Evolutionary conservation across 2,888 invertebrate species (phyloP), one percentile per base, ranked within the genome.

Genomic region (Drosophila stalkeri): DNA sequence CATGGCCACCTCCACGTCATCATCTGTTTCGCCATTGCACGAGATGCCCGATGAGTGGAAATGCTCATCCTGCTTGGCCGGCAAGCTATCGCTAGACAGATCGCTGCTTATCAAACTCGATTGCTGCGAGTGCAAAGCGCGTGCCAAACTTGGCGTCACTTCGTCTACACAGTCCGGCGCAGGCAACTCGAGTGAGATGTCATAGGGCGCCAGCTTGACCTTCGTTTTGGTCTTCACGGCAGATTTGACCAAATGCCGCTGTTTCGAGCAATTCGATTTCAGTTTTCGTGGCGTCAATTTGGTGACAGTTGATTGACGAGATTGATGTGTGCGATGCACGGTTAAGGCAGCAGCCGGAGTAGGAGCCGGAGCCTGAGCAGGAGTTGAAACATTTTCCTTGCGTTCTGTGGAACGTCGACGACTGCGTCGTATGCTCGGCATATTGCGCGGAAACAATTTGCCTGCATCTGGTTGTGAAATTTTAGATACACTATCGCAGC

Each of bases 371-470:
- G 60, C 61, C 12, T 56, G 62, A 33, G 47, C 23, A 20, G 27
- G n/a, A 52, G 41, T 52, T 0, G 55, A n/a, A 39, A 61, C 51
- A 7, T 59, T 12, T 47, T 78, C 86, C 72, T 66, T 64, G 20
- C 73, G 59, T 33, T 80, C 75, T 3, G 72, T 65, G 11, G 73
- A 70, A 5, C 85, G 70, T 3, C 91, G 80, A 0, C 92, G 91
- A 71, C 92, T 92, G 20, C 92, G 83, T 11, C 92, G 80, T 46
- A 92, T 92, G 80, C 92, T 92, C 47, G 92, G 92, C 93, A 92
- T 92, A 72, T 92, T 92, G 41, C 92, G 90, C 49, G 92, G 93
- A 77, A 92, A 92, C 59, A 91, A 75, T 79, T 91, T 92, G 60
- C 92, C 81, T 18, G 72, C 78, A 69, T 92, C 92, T 68, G 83